Base-by-base conservation (phyloP, 2,888 invertebrate species). In the Bombylius major region DNA sequence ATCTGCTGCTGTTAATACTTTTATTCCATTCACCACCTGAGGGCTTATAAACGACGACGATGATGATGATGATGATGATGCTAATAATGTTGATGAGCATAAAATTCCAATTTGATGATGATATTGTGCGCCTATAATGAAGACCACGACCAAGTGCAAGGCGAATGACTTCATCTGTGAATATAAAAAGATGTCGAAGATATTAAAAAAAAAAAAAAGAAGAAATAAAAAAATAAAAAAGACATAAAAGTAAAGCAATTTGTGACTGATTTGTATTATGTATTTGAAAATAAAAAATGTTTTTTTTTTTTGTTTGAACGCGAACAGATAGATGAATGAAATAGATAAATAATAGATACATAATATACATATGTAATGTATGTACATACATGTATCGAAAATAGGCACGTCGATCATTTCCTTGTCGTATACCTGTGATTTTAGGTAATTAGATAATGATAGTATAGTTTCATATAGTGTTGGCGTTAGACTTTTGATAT, bases 91-190 rank as follows among this genome's bases (percentile, higher is more conserved):
- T 47, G 59, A 59, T 55, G 57, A 55, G 55, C 59, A 54, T 50
- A 56, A 56, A 51, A 49, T 53, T 42, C 47, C 51, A 51, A 59
- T 55, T 45, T 48, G 55, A 45, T 47, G 14, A 57, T 58, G 60
- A 54, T 58, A 59, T 55, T 61, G 60, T 53, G 62, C 56, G 62
- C 61, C 62, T 56, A 66, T 60, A 59, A 66, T 62, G 61, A 69
- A 65, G 60, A 68, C 64, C 63, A 67, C 66, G 62, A 67, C 66
- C 67, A 72, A 72, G 70, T 70, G 71, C 69, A 74, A 72, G 71
- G 71, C 67, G 67, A 70, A 67, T 67, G 70, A 65, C 68, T 69
- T 69, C 68, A 69, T 69, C 69, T 69, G 64, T 23, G 64, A 65
- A 44, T 48, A 56, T 59, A 60, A 52, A 58, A 47, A 3, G 23